Evolutionary conservation across 2,888 invertebrate genomes (phyloP), one percentile per base, ranked within the genome.

Genomic region (Luperina nickerlii): DNA sequence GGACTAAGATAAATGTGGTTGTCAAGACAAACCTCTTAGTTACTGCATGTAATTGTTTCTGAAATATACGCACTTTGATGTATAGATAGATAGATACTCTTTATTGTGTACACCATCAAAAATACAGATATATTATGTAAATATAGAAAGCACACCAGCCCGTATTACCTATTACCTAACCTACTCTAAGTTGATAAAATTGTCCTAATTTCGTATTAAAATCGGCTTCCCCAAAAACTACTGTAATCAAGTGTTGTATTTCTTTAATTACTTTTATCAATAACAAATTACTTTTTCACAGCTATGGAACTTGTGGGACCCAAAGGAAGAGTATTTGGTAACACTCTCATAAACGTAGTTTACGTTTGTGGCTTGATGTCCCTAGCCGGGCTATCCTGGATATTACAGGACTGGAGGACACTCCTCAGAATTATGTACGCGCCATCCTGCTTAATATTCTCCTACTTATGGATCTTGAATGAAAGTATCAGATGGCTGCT

Each of bases 291-390:
- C 15, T 67, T 76, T 2, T 65, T 69, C 27, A 78, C 94, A 98
- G 98, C 98, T 48, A 97, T 98, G 94, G 99, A 99, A 93, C 95
- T 98, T 83, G 98, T 98, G 2, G 98, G 98, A 0, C 98, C 98
- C 18, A 97, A 97, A 85, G 97, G 98, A 74, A 97, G 98, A 86
- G 98, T 98, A 0, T 95, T 98, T 69, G 98, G 98, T 15, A 98
- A 98, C 80, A 98, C 98, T 15, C 93, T 98, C 60, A 97, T 98
- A 74, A 98, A 98, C 82, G 97, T 97, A 45, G 97, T 98, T 83
- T 98, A 98, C 90, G 98, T 98, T 0, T 90, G 98, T 32, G 98
- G 98, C 0, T 97, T 98, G 91, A 97, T 98, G 89, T 91, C 98
- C 0, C 92, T 98, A 27, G 98, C 98, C 7, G 94, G 97, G 38